These are phyloP conservation scores for Drosophila anceps DNA, from an alignment of 2,888 invertebrate genomes.

Conservation along the genomic window DNA sequence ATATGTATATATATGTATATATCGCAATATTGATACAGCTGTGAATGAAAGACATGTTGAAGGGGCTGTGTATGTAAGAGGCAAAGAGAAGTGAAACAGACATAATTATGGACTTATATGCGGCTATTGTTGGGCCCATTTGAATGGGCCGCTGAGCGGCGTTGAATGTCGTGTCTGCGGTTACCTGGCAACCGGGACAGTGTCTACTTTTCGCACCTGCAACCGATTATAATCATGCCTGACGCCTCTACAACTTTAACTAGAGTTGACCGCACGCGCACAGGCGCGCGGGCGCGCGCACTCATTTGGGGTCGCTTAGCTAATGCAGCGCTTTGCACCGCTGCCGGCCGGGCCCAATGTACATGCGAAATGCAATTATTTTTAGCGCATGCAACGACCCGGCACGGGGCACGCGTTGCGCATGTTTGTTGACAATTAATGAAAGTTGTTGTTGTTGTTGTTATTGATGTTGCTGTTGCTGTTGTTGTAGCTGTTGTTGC, in stretches of 20 bases:
- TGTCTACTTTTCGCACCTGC: slow-evolving; percentile 65
- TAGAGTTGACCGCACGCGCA: slow-evolving; percentile 58
- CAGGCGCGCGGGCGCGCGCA: slow-evolving; percentile 19
- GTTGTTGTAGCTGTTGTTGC: slow-evolving; percentile 26
- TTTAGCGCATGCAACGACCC: slow-evolving; percentile 70
- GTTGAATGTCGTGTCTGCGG: slow-evolving; percentile 46
- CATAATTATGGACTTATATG: slow-evolving; percentile 20
- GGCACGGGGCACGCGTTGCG: slow-evolving; percentile 56
- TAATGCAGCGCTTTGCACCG: slow-evolving; percentile 36
- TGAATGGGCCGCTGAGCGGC: background rate
- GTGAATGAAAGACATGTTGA: slow-evolving; percentile 3
- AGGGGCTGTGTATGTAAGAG: background rate
- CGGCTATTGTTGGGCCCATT: slow-evolving; percentile 15
- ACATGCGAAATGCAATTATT: slow-evolving; percentile 71
- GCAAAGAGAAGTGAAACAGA: background rate
- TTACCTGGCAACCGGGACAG: slow-evolving; percentile 44
- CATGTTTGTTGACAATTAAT: slow-evolving; percentile 80
- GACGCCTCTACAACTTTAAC: slow-evolving; percentile 22
- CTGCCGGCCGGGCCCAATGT: slow-evolving; percentile 29
- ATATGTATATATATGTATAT: background rate
- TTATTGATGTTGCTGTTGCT: slow-evolving; percentile 25
- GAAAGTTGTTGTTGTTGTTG: slow-evolving; percentile 32
- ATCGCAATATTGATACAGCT: slow-evolving; percentile 4
- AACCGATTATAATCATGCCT: slow-evolving; percentile 45
- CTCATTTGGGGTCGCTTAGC: slow-evolving; percentile 48